Conservation (phyloP, 2,797 vertebrate species). For the Pantherophis vulpinus region DNA sequence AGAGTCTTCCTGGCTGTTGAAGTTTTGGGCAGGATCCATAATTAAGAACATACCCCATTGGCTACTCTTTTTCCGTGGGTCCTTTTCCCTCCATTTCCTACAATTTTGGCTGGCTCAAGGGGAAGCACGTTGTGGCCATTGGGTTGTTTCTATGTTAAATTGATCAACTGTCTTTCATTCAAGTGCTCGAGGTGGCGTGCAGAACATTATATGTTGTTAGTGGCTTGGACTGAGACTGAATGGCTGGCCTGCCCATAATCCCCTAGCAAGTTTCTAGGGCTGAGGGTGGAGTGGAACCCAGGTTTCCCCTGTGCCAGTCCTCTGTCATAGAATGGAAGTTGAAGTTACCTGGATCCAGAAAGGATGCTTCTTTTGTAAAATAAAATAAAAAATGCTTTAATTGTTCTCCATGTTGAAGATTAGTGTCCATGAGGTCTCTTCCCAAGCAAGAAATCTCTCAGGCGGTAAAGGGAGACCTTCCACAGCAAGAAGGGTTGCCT, state of each 20-base stretch:
- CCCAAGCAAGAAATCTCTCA: background rate
- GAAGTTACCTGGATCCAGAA: background rate
- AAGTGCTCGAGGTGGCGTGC: no score
- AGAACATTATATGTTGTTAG: background rate
- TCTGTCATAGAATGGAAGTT: background rate
- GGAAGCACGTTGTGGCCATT: background rate
- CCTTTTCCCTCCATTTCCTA: background rate
- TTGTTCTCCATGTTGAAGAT: background rate
- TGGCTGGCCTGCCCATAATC: background rate
- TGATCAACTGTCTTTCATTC: background rate
- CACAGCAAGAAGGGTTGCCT: no score
- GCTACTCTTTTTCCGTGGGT: slow-evolving; percentile 74
- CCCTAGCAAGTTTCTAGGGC: background rate
- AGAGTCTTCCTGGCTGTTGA: slow-evolving; percentile 73
- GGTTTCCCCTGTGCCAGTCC: background rate
- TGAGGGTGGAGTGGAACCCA: background rate
- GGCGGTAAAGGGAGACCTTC: no score
- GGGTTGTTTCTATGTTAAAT: background rate
- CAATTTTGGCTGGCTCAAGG: background rate
- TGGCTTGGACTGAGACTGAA: background rate
- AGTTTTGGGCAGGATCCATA: slow-evolving; percentile 63
- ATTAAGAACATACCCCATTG: slow-evolving; percentile 70
- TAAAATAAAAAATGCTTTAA: background rate
- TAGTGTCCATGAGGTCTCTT: no score
- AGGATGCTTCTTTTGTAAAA: background rate